Conservation (phyloP, 2,113 vertebrate species). For the Falcunculus frontatus region DNA sequence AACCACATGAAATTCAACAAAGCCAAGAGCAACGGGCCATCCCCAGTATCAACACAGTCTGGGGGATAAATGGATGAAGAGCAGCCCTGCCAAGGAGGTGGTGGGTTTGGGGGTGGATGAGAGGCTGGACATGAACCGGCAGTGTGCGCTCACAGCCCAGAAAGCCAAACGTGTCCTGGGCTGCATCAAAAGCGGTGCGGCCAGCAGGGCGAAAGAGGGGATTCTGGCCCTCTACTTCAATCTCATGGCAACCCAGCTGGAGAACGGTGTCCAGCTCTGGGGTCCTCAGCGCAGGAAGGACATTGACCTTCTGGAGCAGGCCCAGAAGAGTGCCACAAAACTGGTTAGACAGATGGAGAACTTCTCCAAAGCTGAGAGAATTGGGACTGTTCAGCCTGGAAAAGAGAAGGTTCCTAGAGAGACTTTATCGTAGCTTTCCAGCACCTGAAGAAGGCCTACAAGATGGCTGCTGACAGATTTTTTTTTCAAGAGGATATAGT, state of each 20-base stretch:
- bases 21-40: background rate
- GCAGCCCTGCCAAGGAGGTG: background rate
- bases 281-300: background rate
- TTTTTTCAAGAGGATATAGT: background rate
- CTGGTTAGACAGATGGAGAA: background rate
- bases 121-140: background rate
- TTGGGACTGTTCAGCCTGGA: background rate
- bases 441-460: background rate
- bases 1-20: background rate
- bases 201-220: rapidly evolving
- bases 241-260: background rate
- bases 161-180: rapidly evolving
- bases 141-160: background rate
- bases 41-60: background rate
- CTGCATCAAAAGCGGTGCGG: background rate
- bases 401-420: background rate
- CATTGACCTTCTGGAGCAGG: background rate
- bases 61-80: background rate
- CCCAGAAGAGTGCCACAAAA: background rate
- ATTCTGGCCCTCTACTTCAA: background rate
- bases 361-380: background rate
- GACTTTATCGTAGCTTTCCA: background rate
- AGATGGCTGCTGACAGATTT: background rate
- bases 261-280: background rate
- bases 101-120: background rate